phyloP scores from a whole-genome alignment of 2,888 invertebrate species.

The Cheilosia vulpina region DNA sequence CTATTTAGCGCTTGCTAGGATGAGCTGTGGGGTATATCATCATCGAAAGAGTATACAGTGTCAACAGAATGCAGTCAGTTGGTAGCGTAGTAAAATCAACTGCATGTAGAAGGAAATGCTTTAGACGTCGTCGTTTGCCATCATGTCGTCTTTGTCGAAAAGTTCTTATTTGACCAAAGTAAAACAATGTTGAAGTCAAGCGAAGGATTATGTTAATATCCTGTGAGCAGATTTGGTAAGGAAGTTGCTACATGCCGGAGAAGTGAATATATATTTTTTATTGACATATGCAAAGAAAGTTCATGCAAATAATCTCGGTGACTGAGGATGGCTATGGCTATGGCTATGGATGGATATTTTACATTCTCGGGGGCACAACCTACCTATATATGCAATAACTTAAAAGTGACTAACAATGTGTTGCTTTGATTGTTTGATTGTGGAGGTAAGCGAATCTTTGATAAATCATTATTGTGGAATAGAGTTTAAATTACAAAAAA shows the following conservation, averaged over 20 bases:
- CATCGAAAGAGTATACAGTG: slow-evolving; percentile 39
- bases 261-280: slow-evolving; percentile 54
- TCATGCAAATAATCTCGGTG: slow-evolving; percentile 15
- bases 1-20: slow-evolving; percentile 20
- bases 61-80: slow-evolving; percentile 64
- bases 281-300: slow-evolving; percentile 66
- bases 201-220: slow-evolving; percentile 68
- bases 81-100: slow-evolving; percentile 44
- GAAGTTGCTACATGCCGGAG: slow-evolving; percentile 3
- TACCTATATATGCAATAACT: too few relatives aligned
- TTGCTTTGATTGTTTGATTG: too few relatives aligned
- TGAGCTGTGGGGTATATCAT: slow-evolving; percentile 52
- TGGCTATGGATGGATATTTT: background rate
- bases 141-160: slow-evolving; percentile 2
- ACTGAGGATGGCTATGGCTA: background rate
- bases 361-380: background rate
- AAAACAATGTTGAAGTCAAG: slow-evolving; percentile 50
- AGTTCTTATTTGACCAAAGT: slow-evolving; percentile 60
- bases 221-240: slow-evolving; percentile 39
- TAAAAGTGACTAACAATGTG: too few relatives aligned
- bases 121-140: slow-evolving; percentile 19
- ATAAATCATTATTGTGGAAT: too few relatives aligned
- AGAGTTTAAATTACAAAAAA: too few relatives aligned
- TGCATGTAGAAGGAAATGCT: slow-evolving; percentile 1
- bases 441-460: too few relatives aligned